Conservation (phyloP, 2,888 invertebrate genomes). For the Zaprionus bogoriensis region DNA sequence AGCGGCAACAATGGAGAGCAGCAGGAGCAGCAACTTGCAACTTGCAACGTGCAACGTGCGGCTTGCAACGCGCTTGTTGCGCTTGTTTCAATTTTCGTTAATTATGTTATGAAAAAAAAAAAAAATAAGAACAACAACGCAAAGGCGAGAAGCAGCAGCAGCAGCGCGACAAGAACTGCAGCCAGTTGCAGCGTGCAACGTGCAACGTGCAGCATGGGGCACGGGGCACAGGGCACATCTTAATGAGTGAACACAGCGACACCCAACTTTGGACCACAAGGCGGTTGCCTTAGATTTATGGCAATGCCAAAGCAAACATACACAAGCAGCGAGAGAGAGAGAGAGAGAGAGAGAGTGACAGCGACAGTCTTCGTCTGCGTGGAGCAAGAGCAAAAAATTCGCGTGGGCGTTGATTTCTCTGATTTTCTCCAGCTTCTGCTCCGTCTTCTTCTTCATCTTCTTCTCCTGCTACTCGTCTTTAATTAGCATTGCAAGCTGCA, state of each 20-base stretch:
- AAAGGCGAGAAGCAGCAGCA: not conserved
- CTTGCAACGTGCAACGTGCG: no score
- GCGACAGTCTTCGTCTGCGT: not conserved
- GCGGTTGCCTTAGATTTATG: constrained; percentile 62
- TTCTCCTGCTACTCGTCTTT: constrained; percentile 9
- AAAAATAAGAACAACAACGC: not conserved
- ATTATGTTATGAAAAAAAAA: constrained; percentile 66
- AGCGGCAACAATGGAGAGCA: constrained; percentile 49
- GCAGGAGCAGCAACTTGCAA: constrained; percentile 8
- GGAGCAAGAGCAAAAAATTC: no score
- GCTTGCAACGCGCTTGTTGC: constrained; percentile 21
- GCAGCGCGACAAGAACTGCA: constrained; percentile 3
- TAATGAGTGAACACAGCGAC: constrained; percentile 53
- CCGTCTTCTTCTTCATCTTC: not conserved
- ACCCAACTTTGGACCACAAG: constrained; percentile 30
- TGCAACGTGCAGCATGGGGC: constrained; percentile 12
- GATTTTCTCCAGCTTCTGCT: not conserved
- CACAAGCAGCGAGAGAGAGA: constrained; percentile 2
- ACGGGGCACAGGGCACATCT: constrained; percentile 35
- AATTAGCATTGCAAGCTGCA: constrained; percentile 40
- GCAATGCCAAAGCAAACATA: constrained; percentile 27
- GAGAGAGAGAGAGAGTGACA: not conserved
- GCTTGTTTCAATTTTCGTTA: constrained; percentile 72
- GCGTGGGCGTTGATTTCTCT: constrained; percentile 39
- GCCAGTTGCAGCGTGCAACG: constrained; percentile 12